Conservation (phyloP, 2,113 vertebrate genomes). For the Puntigrus tetrazona region DNA sequence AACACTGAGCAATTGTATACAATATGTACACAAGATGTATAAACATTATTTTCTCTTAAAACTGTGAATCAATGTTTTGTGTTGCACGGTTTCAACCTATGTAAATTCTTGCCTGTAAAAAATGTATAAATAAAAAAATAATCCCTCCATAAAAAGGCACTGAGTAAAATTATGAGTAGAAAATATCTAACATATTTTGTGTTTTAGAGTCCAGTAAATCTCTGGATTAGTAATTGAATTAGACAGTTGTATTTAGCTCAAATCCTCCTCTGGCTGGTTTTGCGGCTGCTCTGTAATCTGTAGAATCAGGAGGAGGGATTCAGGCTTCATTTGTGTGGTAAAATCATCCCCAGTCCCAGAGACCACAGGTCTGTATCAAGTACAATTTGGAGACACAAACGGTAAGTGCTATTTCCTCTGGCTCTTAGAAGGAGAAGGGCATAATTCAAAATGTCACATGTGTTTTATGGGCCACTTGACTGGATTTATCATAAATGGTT, state of each 20-base stretch:
- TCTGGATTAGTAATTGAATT: constrained; percentile 86
- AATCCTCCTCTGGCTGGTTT: constrained; percentile 79
- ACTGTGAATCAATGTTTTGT: background rate
- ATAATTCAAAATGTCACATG: constrained; percentile 96
- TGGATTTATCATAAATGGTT: constrained; percentile 91
- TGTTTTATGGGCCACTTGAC: constrained; percentile 83
- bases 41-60: background rate
- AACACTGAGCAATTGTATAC: too few relatives aligned
- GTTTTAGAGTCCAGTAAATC: constrained; percentile 55
- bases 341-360: constrained; percentile 77
- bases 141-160: background rate
- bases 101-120: background rate
- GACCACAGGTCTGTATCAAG: constrained; percentile 80
- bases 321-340: constrained; percentile 80
- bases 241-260: constrained; percentile 81
- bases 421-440: constrained; percentile 84
- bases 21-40: background rate
- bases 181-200: constrained; percentile 19
- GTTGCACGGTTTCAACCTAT: background rate
- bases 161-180: background rate
- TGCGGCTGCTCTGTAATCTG: constrained; percentile 80
- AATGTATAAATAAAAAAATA: background rate
- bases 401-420: constrained; percentile 88
- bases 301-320: constrained; percentile 81
- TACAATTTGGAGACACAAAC: constrained; percentile 85